These are phyloP conservation scores for Harpagifer antarcticus DNA, from an alignment of 2,797 vertebrate species.

Conservation along the genomic window DNA sequence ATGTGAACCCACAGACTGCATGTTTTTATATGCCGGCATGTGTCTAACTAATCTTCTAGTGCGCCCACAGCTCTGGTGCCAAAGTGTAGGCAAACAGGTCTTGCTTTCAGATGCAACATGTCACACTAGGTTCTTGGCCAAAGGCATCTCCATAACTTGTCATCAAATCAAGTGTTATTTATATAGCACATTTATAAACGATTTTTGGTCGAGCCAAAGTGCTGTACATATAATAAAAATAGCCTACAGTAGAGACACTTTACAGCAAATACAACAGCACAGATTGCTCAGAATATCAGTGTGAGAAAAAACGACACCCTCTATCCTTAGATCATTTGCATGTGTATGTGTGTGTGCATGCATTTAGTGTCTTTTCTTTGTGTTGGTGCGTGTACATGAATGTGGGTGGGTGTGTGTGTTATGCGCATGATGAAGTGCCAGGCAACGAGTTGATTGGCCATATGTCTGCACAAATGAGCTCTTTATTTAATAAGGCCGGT, in stretches of 20 bases:
- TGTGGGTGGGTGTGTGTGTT: not conserved
- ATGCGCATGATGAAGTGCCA: constrained; percentile 59
- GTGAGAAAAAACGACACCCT: too few relatives aligned
- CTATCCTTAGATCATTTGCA: not conserved
- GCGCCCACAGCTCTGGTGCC: not conserved
- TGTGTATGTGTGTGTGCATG: not conserved
- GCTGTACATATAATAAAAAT: too few relatives aligned
- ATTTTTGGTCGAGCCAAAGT: too few relatives aligned
- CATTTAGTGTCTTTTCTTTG: not conserved
- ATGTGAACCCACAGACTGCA: constrained; percentile 5
- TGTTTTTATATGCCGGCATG: not conserved
- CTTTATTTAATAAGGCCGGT: constrained; percentile 82
- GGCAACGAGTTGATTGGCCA: constrained; percentile 74
- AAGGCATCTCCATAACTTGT: constrained; percentile 15
- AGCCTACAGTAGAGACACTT: too few relatives aligned
- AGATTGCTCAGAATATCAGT: too few relatives aligned
- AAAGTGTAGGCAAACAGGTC: constrained; percentile 8
- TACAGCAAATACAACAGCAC: too few relatives aligned
- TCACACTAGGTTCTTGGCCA: not conserved
- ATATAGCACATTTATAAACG: too few relatives aligned
- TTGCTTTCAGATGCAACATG: constrained; percentile 3
- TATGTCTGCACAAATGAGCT: constrained; percentile 79
- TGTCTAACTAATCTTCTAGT: not conserved
- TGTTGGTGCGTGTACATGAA: constrained; percentile 2
- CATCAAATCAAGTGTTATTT: not conserved